Conservation (phyloP, 2,888 invertebrate genomes). For the Noctua comes region DNA sequence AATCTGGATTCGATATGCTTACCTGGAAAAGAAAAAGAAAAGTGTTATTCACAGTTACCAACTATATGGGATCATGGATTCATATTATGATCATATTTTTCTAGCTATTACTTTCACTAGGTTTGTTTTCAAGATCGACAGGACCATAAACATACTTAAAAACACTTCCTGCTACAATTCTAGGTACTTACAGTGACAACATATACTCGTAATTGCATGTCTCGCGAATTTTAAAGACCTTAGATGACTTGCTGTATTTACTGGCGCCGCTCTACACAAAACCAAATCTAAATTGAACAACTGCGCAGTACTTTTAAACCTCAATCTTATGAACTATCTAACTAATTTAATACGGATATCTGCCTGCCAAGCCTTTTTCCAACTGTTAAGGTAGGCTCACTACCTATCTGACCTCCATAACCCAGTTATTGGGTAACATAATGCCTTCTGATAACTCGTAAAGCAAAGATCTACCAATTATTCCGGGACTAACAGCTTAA, state of each 20-base stretch:
- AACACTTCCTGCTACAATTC: conserved; percentile 19
- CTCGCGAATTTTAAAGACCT: conserved; percentile 21
- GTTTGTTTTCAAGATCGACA: conserved; percentile 19
- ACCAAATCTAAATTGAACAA: conserved; percentile 8
- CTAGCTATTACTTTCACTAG: neutral
- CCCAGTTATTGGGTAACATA: neutral
- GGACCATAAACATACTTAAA: neutral
- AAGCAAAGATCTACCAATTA: neutral
- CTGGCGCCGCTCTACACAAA: conserved; percentile 13
- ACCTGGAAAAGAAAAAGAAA: conserved; percentile 48
- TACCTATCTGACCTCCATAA: neutral
- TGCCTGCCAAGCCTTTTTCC: neutral
- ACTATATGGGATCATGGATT: neutral
- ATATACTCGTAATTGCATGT: conserved; percentile 1
- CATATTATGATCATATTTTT: neutral
- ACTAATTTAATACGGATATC: neutral
- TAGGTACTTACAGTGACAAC: conserved; percentile 13
- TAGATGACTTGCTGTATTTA: conserved; percentile 24
- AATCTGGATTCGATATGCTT: conserved; percentile 18
- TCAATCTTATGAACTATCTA: neutral
- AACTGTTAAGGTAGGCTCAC: neutral
- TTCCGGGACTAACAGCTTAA: neutral
- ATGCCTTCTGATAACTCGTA: no score
- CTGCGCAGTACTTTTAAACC: conserved; percentile 1
- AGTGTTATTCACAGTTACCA: neutral